Base-by-base conservation (phyloP, 2,888 invertebrate genomes). In the Boloria selene region DNA sequence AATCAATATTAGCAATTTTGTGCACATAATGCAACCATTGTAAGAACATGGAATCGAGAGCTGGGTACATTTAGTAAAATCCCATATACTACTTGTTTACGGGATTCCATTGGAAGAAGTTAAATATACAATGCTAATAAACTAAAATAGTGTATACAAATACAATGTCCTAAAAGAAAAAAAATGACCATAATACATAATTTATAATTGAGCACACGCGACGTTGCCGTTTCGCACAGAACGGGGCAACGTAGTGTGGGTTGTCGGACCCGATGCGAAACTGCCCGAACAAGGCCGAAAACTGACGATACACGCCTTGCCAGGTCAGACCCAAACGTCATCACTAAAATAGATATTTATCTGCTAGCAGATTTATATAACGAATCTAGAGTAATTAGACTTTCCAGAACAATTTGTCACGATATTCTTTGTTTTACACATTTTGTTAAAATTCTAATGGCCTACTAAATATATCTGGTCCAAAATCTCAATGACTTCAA, bases 191-290 rank as follows among this genome's bases (percentile, higher is more conserved):
- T 38, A 60, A 44, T 42, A n/a, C 60, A 18, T 14, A 51, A 26
- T 59, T 22, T 13, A 60, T 51, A 71, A 71, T 72, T 67, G 70
- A 72, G 77, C 78, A 74, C 71, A 73, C 72, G 89, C 90, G 83
- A 82, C 84, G 91, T 90, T 91, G 91, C 90, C 91, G 82, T 71
- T 83, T 77, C 80, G 81, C 79, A 74, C 71, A 68, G 74, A 79
- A 72, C 75, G 64, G 70, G 75, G 70, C 75, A 77, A 38, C 75
- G 77, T 76, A 77, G 81, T 79, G 80, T 72, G 74, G 71, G 76
- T 67, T 68, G 71, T 67, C 67, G 69, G 62, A 67, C 73, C 74
- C 75, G 60, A 71, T 54, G 73, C 78, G 79, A 77, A 71, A 60
- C 52, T 58, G 64, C 55, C 61, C 75, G 75, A 72, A 47, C 26